phyloP scores from a whole-genome alignment of 2,113 vertebrate genomes.

The Odontophorus gujanensis region DNA sequence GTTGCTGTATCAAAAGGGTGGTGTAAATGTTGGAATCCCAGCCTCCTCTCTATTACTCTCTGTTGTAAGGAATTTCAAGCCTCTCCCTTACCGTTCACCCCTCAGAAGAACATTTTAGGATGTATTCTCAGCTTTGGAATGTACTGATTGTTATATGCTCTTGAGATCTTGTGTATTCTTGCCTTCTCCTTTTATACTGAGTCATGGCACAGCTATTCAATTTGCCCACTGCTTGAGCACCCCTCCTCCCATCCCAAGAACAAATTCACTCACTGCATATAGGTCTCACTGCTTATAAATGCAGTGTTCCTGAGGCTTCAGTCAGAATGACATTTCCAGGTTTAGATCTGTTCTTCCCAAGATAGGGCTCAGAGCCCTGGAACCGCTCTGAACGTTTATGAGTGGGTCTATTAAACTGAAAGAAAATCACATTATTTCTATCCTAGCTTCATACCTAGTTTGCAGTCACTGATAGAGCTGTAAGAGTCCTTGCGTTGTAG shows the following conservation, averaged over 20 bases:
- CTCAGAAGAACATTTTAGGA: not conserved
- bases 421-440: not conserved
- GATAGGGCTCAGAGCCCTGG: not conserved
- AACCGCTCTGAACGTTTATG: not conserved
- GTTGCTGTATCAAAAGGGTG: not conserved
- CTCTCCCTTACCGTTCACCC: not conserved
- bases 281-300: not conserved
- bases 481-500: not conserved
- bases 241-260: not conserved
- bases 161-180: slow-evolving; percentile 2
- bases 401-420: not conserved
- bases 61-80: not conserved
- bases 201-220: not conserved
- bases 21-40: not conserved
- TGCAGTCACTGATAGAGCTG: not conserved
- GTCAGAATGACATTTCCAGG: not conserved
- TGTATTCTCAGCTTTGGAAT: not conserved
- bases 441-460: not conserved
- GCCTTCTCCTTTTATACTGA: not conserved
- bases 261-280: not conserved
- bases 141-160: not conserved
- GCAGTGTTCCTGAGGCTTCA: not conserved
- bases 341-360: slow-evolving; percentile 1
- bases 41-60: not conserved
- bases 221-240: not conserved